Conservation (phyloP, 2,797 vertebrate genomes). For the Paedocypris micromegethes region DNA sequence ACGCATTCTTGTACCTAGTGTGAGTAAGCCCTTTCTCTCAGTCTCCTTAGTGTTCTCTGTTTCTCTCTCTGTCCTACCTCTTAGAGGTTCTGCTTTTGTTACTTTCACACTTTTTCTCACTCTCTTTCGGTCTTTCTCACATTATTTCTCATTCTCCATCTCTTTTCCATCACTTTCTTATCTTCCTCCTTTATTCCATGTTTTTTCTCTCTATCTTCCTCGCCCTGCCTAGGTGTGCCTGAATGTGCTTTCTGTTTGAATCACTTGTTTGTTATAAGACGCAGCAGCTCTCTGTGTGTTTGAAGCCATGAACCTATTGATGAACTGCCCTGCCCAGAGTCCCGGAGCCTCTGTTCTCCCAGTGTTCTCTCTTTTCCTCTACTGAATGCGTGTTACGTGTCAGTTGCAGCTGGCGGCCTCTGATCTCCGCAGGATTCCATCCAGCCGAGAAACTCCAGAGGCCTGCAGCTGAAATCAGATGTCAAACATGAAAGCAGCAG, state of each 20-base stretch:
- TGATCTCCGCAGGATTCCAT: slow-evolving; percentile 20
- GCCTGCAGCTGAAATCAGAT: slow-evolving; percentile 2
- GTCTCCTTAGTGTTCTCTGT: too few relatives aligned
- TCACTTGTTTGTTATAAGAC: slow-evolving; percentile 21
- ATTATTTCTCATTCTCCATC: neutral
- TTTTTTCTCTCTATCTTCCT: neutral
- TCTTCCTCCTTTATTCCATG: neutral
- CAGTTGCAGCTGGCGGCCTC: neutral
- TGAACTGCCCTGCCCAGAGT: slow-evolving; percentile 7
- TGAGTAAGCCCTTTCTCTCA: too few relatives aligned
- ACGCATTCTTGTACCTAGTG: too few relatives aligned
- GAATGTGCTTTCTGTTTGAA: slow-evolving; percentile 15
- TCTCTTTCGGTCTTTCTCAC: too few relatives aligned
- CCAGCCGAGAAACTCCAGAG: slow-evolving; percentile 9
- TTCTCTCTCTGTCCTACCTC: too few relatives aligned
- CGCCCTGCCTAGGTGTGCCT: slow-evolving; percentile 4
- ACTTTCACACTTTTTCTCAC: too few relatives aligned
- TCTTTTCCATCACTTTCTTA: slow-evolving; percentile 16
- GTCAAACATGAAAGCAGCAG: slow-evolving; percentile 69
- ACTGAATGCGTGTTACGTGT: slow-evolving; percentile 13
- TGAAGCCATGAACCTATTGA: slow-evolving; percentile 9
- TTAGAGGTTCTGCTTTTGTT: too few relatives aligned
- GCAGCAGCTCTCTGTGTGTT: slow-evolving; percentile 16
- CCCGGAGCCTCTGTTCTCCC: slow-evolving; percentile 16
- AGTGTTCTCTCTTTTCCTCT: slow-evolving; percentile 17